Conservation (phyloP, 2,888 invertebrate species). For the Drosophila mercatorum region DNA sequence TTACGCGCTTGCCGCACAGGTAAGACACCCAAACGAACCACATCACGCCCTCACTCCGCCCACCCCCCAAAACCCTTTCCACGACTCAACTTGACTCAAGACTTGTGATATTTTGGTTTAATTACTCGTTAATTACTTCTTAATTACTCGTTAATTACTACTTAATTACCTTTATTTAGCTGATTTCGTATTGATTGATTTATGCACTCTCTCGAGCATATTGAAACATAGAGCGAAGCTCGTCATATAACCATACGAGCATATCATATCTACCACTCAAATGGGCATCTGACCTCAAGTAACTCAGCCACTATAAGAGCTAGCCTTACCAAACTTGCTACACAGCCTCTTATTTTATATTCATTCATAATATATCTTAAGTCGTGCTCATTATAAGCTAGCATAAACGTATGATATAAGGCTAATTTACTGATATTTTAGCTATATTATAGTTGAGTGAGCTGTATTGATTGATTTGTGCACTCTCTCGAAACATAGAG, state of each 20-base stretch:
- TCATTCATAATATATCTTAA: neutral
- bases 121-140: slow-evolving; percentile 6
- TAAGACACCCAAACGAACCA: slow-evolving; percentile 80
- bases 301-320: slow-evolving; percentile 11
- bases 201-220: neutral
- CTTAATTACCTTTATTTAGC: neutral
- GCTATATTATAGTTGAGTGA: neutral
- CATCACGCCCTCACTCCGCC: neutral
- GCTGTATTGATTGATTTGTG: neutral
- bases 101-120: neutral
- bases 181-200: neutral
- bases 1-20: slow-evolving; percentile 94
- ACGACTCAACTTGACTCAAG: neutral
- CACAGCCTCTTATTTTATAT: neutral
- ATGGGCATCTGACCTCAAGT: neutral
- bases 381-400: neutral
- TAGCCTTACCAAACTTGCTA: slow-evolving; percentile 6
- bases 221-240: too few species aligned
- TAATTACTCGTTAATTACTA: slow-evolving; percentile 20
- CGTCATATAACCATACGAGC: neutral
- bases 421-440: neutral
- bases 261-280: neutral
- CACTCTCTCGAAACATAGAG: neutral
- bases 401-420: neutral
- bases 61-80: neutral